phyloP scores from a whole-genome alignment of 2,888 invertebrate species.

The Ommatoiulus sabulosus region DNA sequence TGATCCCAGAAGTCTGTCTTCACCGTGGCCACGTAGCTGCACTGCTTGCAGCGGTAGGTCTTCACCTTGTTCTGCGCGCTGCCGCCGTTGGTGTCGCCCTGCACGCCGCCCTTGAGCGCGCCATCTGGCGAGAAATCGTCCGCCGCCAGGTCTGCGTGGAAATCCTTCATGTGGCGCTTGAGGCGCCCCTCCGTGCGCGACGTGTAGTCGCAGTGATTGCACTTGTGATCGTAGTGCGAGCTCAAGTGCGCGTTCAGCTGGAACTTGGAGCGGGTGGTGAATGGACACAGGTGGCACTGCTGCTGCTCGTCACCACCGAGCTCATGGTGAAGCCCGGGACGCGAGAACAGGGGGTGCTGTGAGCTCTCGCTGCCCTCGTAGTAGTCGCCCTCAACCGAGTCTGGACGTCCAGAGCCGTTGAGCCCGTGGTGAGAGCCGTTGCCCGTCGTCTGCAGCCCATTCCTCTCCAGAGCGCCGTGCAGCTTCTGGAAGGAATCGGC shows the following conservation, averaged over 20 bases:
- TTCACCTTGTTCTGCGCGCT: constrained; percentile 83
- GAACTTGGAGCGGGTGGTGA: constrained; percentile 68
- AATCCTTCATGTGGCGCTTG: constrained; percentile 68
- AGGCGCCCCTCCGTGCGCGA: constrained; percentile 71
- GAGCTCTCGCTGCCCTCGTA: constrained; percentile 46
- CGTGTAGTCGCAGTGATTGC: constrained; percentile 72
- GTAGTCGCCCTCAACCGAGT: constrained; percentile 55
- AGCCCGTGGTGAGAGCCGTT: not conserved
- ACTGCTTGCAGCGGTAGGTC: constrained; percentile 92
- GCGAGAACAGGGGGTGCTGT: not conserved
- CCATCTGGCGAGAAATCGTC: constrained; percentile 66
- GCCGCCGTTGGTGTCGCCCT: constrained; percentile 63
- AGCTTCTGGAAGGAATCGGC: constrained; percentile 18
- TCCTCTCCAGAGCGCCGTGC: constrained; percentile 37
- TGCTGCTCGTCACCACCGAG: constrained; percentile 62
- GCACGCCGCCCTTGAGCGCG: constrained; percentile 12
- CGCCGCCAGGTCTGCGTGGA: constrained; percentile 66
- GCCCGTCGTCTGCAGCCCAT: constrained; percentile 20
- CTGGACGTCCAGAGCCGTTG: constrained; percentile 51
- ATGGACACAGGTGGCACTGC: constrained; percentile 72
- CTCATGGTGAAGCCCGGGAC: constrained; percentile 51
- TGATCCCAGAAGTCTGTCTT: constrained; percentile 97
- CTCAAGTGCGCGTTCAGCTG: constrained; percentile 73
- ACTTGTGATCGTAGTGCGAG: constrained; percentile 72
- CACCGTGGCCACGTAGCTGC: constrained; percentile 84